These are phyloP conservation scores for Amphibalanus amphitrite DNA, from an alignment of 1,140 invertebrate genomes.

Conservation along the genomic window DNA sequence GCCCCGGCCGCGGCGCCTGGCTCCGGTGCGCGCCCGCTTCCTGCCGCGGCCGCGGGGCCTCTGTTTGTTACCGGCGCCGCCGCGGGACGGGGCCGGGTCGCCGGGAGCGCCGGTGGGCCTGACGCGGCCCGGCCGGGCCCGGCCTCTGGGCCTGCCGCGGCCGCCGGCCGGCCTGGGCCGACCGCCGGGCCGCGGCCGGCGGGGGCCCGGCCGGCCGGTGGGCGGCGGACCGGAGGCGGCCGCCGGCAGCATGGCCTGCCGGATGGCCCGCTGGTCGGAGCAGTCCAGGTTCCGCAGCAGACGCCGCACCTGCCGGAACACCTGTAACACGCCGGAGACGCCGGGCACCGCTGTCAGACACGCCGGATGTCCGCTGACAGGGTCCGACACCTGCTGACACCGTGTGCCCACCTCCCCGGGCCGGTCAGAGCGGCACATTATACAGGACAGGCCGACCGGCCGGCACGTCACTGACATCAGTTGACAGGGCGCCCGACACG, in stretches of 20 bases:
- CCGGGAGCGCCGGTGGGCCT: too few species aligned
- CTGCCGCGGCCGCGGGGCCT: neutral
- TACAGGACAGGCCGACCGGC: too few species aligned
- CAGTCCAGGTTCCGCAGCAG: neutral
- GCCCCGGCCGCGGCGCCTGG: neutral
- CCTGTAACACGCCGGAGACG: too few species aligned
- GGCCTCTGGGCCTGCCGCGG: too few species aligned
- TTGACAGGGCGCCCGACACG: too few species aligned
- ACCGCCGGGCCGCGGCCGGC: conserved; percentile 12
- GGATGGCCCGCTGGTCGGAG: neutral
- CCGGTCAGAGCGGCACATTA: neutral
- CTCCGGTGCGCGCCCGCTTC: neutral
- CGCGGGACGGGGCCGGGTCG: conserved; percentile 13
- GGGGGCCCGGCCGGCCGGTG: conserved; percentile 12
- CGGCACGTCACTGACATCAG: too few species aligned
- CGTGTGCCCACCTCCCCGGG: neutral
- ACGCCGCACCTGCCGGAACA: neutral
- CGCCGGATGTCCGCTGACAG: too few species aligned
- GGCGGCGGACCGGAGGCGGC: conserved; percentile 8
- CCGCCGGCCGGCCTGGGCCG: conserved; percentile 16
- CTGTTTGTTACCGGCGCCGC: conserved; percentile 9
- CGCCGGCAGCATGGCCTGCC: neutral
- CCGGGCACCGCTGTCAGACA: too few species aligned
- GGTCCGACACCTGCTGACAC: too few species aligned
- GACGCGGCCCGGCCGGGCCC: too few species aligned